Evolutionary conservation across 2,888 invertebrate species (phyloP).

Genomic region (Philereme transversata): DNA sequence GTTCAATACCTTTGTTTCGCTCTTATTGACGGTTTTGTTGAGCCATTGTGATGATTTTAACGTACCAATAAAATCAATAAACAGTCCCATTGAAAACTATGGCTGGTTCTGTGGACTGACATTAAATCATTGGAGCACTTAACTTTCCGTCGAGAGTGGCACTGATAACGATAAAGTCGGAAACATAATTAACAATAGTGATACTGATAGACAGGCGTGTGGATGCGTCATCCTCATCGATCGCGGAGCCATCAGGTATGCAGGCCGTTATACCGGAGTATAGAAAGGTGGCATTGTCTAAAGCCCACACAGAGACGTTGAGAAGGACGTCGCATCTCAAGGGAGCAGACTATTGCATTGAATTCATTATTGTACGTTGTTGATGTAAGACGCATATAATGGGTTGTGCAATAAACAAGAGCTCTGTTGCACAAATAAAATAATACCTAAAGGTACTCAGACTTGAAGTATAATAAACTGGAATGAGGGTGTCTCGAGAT

Average conservation of each 20-base stretch:
- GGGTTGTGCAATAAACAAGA: conserved; percentile 32
- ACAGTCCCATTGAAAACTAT: conserved; percentile 38
- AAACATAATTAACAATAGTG: conserved; percentile 52
- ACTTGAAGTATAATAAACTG: conserved; percentile 17
- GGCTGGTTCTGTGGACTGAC: conserved; percentile 26
- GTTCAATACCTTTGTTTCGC: too few relatives aligned
- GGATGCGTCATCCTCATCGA: conserved; percentile 48
- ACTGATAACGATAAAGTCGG: conserved; percentile 48
- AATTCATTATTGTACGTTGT: conserved; percentile 33
- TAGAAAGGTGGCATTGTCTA: conserved; percentile 64
- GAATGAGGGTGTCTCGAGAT: conserved; percentile 19
- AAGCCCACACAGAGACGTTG: conserved; percentile 55
- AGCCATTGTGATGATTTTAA: neutral
- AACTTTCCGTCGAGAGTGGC: conserved; percentile 44
- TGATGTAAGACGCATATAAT: conserved; percentile 35
- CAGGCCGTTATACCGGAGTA: conserved; percentile 47
- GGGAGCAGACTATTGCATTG: conserved; percentile 41
- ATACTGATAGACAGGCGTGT: conserved; percentile 41
- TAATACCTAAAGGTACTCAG: conserved; percentile 9
- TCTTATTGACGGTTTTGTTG: too few relatives aligned
- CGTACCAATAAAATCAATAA: conserved; percentile 19
- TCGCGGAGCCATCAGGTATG: conserved; percentile 50
- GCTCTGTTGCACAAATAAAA: conserved; percentile 19
- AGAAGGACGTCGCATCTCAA: conserved; percentile 53
- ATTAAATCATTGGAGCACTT: conserved; percentile 55